phyloP scores from a whole-genome alignment of 2,888 invertebrate species.

The Lycaena phlaeas region DNA sequence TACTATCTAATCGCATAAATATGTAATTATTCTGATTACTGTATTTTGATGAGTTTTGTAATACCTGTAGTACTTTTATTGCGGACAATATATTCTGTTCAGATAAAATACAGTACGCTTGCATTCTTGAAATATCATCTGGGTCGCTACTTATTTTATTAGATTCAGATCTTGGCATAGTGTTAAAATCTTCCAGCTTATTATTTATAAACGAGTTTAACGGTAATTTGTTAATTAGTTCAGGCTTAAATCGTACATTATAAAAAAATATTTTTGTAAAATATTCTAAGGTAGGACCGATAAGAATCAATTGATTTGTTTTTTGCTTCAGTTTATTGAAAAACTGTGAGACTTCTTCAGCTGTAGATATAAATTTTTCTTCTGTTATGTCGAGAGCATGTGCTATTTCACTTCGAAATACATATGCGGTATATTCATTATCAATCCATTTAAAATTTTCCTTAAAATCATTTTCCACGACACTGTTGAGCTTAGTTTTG shows the following conservation, averaged over 20 bases:
- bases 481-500: background rate
- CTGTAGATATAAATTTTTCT: slow-evolving; percentile 8
- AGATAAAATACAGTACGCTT: background rate
- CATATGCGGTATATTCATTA: slow-evolving; percentile 2
- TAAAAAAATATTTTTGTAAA: background rate
- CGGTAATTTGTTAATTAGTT: background rate
- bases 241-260: background rate
- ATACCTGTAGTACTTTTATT: background rate
- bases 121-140: background rate
- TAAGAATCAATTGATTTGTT: slow-evolving; percentile 1
- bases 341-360: slow-evolving; percentile 5
- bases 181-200: background rate
- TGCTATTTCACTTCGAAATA: slow-evolving; percentile 8
- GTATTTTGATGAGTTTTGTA: background rate
- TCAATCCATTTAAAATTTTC: background rate
- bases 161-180: background rate
- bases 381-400: slow-evolving; percentile 7
- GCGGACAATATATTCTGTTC: background rate
- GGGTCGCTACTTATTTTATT: background rate
- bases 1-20: slow-evolving; percentile 1
- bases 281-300: slow-evolving; percentile 1
- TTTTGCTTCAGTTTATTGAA: slow-evolving; percentile 1
- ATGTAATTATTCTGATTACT: background rate
- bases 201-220: background rate
- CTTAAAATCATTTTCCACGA: background rate